A percentile compares a stretch with the other conserved stretches of the same genome.
Conservation (phyloP, 2,113 vertebrate species). For the Poeciliopsis retropinna region DNA sequence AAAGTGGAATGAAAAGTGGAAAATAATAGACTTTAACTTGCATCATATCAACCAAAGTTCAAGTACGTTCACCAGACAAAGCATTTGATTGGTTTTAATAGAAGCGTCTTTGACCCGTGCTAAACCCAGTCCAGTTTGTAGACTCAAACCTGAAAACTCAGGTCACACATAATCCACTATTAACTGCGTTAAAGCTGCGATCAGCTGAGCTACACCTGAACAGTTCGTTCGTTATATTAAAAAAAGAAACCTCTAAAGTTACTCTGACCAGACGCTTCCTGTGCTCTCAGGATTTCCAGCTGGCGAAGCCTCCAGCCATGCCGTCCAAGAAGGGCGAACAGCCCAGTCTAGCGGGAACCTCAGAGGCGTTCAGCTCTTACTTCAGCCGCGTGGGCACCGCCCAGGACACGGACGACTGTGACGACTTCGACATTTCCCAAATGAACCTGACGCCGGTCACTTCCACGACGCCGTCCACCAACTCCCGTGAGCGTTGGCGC, state of each 20-base stretch:
- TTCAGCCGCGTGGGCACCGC: constrained; percentile 96
- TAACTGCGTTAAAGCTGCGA: background rate
- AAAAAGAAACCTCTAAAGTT: background rate
- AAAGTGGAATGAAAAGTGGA: background rate
- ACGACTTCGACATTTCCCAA: constrained; percentile 99
- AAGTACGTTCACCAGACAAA: too few species aligned
- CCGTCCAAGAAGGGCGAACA: constrained; percentile 90
- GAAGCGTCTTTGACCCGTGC: background rate
- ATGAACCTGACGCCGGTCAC: constrained; percentile 98
- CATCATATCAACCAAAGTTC: too few species aligned
- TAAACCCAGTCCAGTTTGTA: background rate
- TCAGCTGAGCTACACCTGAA: background rate
- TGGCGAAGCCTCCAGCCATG: constrained; percentile 93
- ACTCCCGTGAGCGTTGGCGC: constrained; percentile 87
- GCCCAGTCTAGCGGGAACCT: constrained; percentile 90
- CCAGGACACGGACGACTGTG: constrained; percentile 97
- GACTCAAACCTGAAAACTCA: background rate
- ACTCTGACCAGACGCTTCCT: background rate
- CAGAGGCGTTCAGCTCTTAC: constrained; percentile 97
- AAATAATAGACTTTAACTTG: too few species aligned
- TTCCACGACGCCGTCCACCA: constrained; percentile 96
- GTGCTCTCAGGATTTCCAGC: constrained; percentile 89
- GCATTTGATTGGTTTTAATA: background rate
- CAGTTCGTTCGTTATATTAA: background rate
- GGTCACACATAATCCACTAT: too few species aligned